Percentiles rank a stretch among this genome's conserved stretches.
Evolutionary conservation across 2,113 vertebrate species (phyloP).

Genomic region (Ctenomys sociabilis): DNA sequence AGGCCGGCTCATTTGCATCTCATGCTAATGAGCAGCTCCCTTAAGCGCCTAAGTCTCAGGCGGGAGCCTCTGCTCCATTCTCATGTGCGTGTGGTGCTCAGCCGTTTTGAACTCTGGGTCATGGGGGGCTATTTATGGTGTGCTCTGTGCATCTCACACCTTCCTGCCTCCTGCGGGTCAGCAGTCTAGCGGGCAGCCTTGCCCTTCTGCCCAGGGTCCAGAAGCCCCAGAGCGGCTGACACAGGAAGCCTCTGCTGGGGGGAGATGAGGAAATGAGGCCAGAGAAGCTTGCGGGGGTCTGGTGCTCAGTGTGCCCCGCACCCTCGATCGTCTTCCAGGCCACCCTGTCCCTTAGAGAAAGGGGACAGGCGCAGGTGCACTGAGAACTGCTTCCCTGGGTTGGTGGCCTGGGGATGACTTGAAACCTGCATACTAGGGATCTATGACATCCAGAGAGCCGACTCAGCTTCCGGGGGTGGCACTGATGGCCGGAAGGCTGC

Average conservation of each 20-base stretch:
- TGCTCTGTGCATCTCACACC: conserved; percentile 69
- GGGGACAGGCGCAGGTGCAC: neutral
- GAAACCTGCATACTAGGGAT: neutral
- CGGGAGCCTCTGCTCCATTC: conserved; percentile 78
- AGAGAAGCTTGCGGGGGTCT: neutral
- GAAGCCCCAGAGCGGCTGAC: neutral
- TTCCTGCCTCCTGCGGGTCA: conserved; percentile 5
- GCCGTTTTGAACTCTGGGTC: conserved; percentile 78
- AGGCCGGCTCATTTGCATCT: conserved; percentile 85
- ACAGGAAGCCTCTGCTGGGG: neutral
- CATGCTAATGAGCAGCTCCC: conserved; percentile 85
- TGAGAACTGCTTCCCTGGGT: neutral
- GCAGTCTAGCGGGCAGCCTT: neutral
- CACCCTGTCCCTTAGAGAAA: neutral
- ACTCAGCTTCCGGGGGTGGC: neutral
- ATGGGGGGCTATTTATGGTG: conserved; percentile 75
- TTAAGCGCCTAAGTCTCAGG: conserved; percentile 82
- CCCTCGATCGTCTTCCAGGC: neutral
- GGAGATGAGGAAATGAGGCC: neutral
- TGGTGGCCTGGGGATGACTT: neutral
- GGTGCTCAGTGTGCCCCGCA: neutral
- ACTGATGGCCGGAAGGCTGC: neutral
- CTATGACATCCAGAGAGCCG: neutral
- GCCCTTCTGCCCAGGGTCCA: neutral
- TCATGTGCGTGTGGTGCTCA: conserved; percentile 38